phyloP scores from a whole-genome alignment of 2,113 vertebrate genomes.

The Ploceus nigricollis region DNA sequence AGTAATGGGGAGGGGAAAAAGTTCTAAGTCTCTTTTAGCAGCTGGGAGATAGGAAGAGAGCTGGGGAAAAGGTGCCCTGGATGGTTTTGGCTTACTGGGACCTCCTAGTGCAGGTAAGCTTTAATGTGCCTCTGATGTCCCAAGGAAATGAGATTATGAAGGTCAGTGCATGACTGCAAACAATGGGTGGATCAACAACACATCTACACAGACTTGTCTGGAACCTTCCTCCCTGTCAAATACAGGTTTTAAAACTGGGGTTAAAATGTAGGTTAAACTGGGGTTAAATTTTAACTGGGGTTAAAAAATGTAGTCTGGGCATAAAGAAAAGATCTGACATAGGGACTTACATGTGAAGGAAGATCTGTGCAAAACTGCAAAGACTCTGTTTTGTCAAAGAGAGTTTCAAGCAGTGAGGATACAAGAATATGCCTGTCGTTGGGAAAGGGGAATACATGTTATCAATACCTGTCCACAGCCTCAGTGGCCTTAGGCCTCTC shows the following conservation, averaged over 20 bases:
- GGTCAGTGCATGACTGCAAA: not conserved
- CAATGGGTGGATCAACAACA: not conserved
- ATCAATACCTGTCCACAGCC: not conserved
- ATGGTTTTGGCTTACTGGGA: not conserved
- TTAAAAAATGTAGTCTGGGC: not conserved
- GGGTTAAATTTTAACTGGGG: no score
- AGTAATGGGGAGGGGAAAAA: not conserved
- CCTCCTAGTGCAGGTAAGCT: accelerated
- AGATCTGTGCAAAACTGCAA: not conserved
- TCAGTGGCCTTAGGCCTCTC: not conserved
- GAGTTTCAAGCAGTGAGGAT: not conserved
- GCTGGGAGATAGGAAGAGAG: not conserved
- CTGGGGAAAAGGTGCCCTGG: not conserved
- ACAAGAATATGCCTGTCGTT: not conserved
- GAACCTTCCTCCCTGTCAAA: not conserved
- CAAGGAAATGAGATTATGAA: not conserved
- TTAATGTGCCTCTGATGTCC: not conserved
- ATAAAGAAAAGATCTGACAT: not conserved
- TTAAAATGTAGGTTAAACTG: no score
- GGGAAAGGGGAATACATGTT: not conserved
- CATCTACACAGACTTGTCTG: not conserved
- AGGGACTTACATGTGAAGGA: not conserved
- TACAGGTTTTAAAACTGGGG: not conserved
- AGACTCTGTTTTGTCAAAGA: not conserved
- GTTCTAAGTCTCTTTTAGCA: not conserved